These are phyloP conservation scores for Drosophila virilis DNA, from an alignment of 1,140 invertebrate species.

Conservation along the genomic window DNA sequence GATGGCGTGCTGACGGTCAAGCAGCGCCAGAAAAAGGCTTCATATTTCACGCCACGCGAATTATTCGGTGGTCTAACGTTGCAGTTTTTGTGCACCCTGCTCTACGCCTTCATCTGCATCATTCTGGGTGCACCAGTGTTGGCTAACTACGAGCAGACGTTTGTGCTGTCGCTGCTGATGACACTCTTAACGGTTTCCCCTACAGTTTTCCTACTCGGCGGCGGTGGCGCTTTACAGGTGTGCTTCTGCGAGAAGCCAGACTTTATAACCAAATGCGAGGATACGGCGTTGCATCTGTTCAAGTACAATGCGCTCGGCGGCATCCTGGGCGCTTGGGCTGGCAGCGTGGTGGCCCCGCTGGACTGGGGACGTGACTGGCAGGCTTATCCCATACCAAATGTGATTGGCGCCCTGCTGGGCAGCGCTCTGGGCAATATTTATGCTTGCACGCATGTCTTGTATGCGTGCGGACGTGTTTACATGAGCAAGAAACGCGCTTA, in stretches of 20 bases:
- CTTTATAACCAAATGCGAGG: conserved; percentile 76
- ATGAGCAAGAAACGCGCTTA: conserved; percentile 77
- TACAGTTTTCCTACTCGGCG: conserved; percentile 76
- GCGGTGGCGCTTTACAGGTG: conserved; percentile 74
- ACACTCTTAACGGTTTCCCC: conserved; percentile 79
- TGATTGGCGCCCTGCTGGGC: conserved; percentile 87
- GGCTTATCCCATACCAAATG: conserved; percentile 89
- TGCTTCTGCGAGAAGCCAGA: conserved; percentile 83
- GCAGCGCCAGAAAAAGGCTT: conserved; percentile 73
- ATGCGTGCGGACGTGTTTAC: conserved; percentile 75
- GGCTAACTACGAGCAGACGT: conserved; percentile 81
- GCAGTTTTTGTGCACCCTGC: conserved; percentile 74
- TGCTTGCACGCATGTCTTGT: conserved; percentile 75
- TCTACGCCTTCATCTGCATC: conserved; percentile 81
- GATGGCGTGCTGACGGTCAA: conserved; percentile 65
- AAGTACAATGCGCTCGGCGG: conserved; percentile 85
- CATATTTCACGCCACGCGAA: conserved; percentile 70
- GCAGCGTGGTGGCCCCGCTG: conserved; percentile 91
- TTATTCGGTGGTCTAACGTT: conserved; percentile 68
- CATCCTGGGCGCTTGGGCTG: conserved; percentile 91
- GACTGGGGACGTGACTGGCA: conserved; percentile 95
- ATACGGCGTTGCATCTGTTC: conserved; percentile 78
- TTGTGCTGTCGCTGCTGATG: conserved; percentile 75
- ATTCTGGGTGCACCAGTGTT: conserved; percentile 81
- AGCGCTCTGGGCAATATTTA: conserved; percentile 85